Percentiles rank a stretch among this genome's conserved stretches.
Evolutionary conservation across 2,888 invertebrate genomes (phyloP).

Genomic region (Meandrusa payeni): DNA sequence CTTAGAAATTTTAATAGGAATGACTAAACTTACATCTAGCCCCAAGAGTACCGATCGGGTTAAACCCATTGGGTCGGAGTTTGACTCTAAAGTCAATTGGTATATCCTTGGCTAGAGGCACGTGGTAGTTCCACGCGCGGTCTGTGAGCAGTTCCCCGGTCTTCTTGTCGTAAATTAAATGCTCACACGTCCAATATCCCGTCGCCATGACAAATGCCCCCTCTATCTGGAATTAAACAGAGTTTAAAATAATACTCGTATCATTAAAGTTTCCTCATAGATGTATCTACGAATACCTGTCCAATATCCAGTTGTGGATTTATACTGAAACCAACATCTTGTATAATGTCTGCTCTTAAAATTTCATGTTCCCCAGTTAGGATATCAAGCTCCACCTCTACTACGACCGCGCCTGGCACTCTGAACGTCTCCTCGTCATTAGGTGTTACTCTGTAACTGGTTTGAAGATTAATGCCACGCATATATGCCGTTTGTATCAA

Average conservation of each 20-base stretch:
- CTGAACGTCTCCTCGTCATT: conserved; percentile 49
- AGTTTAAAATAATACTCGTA: too few relatives aligned
- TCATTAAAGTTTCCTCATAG: too few relatives aligned
- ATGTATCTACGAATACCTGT: conserved; percentile 58
- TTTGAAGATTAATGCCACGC: conserved; percentile 55
- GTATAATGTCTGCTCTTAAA: conserved; percentile 82
- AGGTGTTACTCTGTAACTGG: conserved; percentile 45
- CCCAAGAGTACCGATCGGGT: conserved; percentile 38
- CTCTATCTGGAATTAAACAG: conserved; percentile 67
- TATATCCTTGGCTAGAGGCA: conserved; percentile 87
- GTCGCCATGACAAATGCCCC: conserved; percentile 88
- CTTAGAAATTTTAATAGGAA: too few relatives aligned
- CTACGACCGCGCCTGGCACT: conserved; percentile 78
- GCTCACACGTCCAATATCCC: conserved; percentile 88
- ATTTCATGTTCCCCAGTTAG: conserved; percentile 86
- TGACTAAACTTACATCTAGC: conserved; percentile 23
- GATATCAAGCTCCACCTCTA: conserved; percentile 87
- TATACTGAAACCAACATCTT: conserved; percentile 84
- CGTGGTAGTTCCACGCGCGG: conserved; percentile 89
- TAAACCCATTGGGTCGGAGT: conserved; percentile 82
- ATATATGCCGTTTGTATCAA: conserved; percentile 69
- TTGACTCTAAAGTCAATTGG: conserved; percentile 86
- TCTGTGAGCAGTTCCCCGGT: conserved; percentile 86
- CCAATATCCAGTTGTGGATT: conserved; percentile 85
- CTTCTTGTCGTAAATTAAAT: conserved; percentile 81